A percentile compares a stretch with the other conserved stretches of the same genome.
These are phyloP conservation scores for Epinephelus moara DNA, from an alignment of 2,113 vertebrate genomes.

Conservation along the genomic window DNA sequence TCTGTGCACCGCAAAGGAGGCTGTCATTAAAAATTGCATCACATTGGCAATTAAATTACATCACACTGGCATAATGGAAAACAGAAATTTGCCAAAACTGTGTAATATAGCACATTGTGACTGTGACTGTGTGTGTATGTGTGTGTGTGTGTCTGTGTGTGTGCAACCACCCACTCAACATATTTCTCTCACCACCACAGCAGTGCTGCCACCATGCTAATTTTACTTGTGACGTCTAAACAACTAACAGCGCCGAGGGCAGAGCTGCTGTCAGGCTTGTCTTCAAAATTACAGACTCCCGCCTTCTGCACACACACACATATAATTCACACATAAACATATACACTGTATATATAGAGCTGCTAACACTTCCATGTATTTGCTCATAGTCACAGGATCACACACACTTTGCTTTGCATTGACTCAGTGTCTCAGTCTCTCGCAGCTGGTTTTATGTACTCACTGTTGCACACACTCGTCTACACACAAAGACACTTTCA, in stretches of 20 bases:
- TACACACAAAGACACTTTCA: not conserved
- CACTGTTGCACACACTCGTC: too few species aligned
- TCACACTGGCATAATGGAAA: conserved; percentile 49
- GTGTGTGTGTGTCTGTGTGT: not conserved
- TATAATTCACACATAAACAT: not conserved
- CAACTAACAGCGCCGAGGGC: conserved; percentile 34
- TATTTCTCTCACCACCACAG: conserved; percentile 53
- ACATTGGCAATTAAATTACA: conserved; percentile 45
- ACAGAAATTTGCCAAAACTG: conserved; percentile 42
- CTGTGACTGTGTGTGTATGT: conserved; percentile 22
- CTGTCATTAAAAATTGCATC: conserved; percentile 42
- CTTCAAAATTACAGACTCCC: conserved; percentile 40
- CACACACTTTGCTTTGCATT: not conserved
- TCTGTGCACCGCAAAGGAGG: conserved; percentile 6
- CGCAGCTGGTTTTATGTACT: not conserved
- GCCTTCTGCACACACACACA: not conserved
- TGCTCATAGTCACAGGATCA: not conserved
- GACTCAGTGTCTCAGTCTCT: not conserved
- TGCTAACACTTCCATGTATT: not conserved
- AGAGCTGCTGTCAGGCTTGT: conserved; percentile 44
- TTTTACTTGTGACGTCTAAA: conserved; percentile 65
- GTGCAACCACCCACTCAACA: conserved; percentile 63
- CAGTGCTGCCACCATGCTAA: conserved; percentile 45
- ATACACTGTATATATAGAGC: not conserved
- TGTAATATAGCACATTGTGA: conserved; percentile 49